phyloP scores from a whole-genome alignment of 1,140 invertebrate genomes.

The Caenorhabditis brenneri region DNA sequence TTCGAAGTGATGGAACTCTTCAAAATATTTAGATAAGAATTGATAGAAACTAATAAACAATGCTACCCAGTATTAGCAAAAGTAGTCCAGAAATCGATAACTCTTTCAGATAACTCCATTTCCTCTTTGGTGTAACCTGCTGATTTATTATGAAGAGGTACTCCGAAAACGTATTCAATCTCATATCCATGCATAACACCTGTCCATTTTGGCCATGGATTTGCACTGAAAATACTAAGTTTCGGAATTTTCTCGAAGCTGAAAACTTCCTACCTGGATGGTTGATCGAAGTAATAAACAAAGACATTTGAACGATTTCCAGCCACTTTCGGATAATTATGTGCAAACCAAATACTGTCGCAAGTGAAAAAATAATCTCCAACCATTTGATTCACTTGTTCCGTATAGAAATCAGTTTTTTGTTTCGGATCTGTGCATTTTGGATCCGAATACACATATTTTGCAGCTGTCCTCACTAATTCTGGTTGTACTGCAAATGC shows the following conservation, averaged over 20 bases:
- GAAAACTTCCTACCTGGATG: conserved; percentile 51
- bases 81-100: conserved; percentile 66
- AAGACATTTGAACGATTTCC: conserved; percentile 60
- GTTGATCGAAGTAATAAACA: conserved; percentile 70
- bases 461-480: conserved; percentile 65
- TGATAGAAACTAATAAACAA: neutral
- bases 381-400: conserved; percentile 71
- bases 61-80: conserved; percentile 47
- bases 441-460: conserved; percentile 65
- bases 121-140: conserved; percentile 57
- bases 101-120: conserved; percentile 60
- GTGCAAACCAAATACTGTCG: conserved; percentile 69
- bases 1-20: conserved; percentile 47
- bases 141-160: conserved; percentile 67
- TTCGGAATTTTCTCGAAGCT: neutral
- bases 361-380: conserved; percentile 70
- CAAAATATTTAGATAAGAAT: neutral
- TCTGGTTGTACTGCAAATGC: conserved; percentile 61
- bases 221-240: conserved; percentile 71
- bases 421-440: conserved; percentile 59
- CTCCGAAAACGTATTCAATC: conserved; percentile 69
- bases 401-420: conserved; percentile 61
- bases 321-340: conserved; percentile 59
- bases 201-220: conserved; percentile 92
- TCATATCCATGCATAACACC: conserved; percentile 89